These are phyloP conservation scores for Hymenochirus boettgeri DNA, from an alignment of 2,113 vertebrate species.

Conservation along the genomic window DNA sequence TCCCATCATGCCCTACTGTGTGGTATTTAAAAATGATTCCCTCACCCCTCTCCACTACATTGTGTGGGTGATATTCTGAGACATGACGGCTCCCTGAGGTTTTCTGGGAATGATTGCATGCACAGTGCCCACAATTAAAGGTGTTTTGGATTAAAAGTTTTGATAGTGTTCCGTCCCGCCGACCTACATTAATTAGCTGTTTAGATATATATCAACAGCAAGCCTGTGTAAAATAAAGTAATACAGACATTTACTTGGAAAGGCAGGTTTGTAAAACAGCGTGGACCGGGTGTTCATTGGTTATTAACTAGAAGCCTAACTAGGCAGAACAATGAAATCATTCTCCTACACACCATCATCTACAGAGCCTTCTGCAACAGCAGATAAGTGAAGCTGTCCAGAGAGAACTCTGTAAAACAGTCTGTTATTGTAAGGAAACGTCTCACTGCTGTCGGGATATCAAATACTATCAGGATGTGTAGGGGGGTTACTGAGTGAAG, in stretches of 20 bases:
- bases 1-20: no score
- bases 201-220: neutral
- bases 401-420: neutral
- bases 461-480: neutral
- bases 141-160: no score
- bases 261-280: conserved; percentile 12
- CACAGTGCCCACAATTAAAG: no score
- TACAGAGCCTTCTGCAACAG: neutral
- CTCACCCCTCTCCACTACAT: no score
- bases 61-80: no score
- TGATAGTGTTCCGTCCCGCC: no score
- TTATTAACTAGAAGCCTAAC: neutral
- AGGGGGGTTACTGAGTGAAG: neutral
- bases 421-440: neutral
- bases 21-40: no score
- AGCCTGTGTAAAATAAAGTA: neutral
- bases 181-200: neutral
- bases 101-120: no score
- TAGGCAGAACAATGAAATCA: neutral
- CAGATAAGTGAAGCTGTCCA: conserved; percentile 1
- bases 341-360: neutral
- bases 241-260: neutral
- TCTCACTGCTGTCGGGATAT: neutral
- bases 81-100: no score
- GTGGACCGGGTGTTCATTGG: neutral